These are phyloP conservation scores for Silurus meridionalis DNA, from an alignment of 2,113 vertebrate species.

Conservation along the genomic window DNA sequence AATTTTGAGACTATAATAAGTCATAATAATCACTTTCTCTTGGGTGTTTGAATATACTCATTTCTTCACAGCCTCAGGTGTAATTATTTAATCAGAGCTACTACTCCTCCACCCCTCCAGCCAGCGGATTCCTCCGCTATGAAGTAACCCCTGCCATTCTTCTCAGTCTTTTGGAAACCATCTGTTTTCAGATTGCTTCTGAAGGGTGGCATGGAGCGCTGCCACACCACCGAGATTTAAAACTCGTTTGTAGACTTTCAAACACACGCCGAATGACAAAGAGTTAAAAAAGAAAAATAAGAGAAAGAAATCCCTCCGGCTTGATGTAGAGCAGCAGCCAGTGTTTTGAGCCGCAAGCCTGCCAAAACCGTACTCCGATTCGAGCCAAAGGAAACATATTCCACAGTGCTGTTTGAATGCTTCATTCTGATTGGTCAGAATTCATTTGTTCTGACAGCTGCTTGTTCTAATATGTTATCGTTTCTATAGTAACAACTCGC, in stretches of 20 bases:
- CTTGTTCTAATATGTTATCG: background rate
- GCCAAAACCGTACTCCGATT: slow-evolving; percentile 46
- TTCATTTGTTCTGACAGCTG: background rate
- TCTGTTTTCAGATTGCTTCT: background rate
- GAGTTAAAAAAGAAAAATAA: background rate
- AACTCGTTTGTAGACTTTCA: slow-evolving; percentile 9
- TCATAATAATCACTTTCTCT: slow-evolving; percentile 12
- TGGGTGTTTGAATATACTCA: background rate
- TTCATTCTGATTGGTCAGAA: background rate
- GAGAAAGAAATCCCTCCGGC: background rate
- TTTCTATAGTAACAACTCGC: slow-evolving; percentile 1
- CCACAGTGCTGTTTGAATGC: background rate
- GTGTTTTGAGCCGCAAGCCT: slow-evolving; percentile 34
- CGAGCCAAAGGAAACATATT: slow-evolving; percentile 52
- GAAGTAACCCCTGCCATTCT: slow-evolving; percentile 5
- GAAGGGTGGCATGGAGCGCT: slow-evolving; percentile 2
- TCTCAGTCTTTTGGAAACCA: background rate
- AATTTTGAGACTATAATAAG: background rate
- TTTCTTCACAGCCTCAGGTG: slow-evolving; percentile 19
- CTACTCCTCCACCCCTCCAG: slow-evolving; percentile 1
- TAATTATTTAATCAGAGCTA: slow-evolving; percentile 36
- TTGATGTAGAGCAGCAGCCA: slow-evolving; percentile 45
- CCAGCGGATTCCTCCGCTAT: slow-evolving; percentile 2
- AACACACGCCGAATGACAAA: background rate
- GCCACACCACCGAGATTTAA: background rate